phyloP scores from a whole-genome alignment of 2,113 vertebrate species.

The Vanacampus margaritifer region DNA sequence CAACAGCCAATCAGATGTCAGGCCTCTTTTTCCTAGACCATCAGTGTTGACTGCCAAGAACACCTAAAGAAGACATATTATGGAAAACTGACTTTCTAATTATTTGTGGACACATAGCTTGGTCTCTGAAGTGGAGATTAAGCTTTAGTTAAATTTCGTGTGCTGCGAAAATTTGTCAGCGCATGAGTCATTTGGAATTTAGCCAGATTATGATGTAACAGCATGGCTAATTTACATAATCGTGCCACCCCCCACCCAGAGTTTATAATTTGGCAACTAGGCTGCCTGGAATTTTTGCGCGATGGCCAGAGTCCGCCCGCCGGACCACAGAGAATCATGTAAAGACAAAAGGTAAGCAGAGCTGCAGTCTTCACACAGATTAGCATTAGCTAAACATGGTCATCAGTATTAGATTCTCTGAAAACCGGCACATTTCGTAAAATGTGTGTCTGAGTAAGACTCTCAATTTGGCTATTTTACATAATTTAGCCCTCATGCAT shows the following conservation, averaged over 20 bases:
- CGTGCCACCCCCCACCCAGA: no score
- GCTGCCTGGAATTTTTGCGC: no score
- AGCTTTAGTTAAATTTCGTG: no score
- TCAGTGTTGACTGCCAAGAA: constrained; percentile 57
- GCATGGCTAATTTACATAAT: no score
- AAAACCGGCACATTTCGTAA: not conserved
- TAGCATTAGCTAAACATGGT: not conserved
- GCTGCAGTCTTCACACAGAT: not conserved
- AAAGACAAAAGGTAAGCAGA: not conserved
- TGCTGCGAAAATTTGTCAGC: no score
- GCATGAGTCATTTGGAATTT: no score
- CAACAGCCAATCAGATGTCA: constrained; percentile 83
- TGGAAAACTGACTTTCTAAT: not conserved
- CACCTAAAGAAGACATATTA: constrained; percentile 13
- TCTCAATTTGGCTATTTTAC: no score
- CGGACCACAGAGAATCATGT: not conserved
- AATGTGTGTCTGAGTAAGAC: no score
- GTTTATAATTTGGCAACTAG: not conserved
- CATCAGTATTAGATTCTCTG: not conserved
- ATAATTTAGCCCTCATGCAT: no score
- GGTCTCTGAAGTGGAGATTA: not conserved
- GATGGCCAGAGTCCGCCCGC: no score
- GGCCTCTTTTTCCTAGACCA: constrained; percentile 72
- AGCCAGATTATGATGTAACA: no score
- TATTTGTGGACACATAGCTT: not conserved